Evolutionary conservation across 2,888 invertebrate species (phyloP), one percentile per base, ranked within the genome.

Genomic region (Drosophila melanosoma): DNA sequence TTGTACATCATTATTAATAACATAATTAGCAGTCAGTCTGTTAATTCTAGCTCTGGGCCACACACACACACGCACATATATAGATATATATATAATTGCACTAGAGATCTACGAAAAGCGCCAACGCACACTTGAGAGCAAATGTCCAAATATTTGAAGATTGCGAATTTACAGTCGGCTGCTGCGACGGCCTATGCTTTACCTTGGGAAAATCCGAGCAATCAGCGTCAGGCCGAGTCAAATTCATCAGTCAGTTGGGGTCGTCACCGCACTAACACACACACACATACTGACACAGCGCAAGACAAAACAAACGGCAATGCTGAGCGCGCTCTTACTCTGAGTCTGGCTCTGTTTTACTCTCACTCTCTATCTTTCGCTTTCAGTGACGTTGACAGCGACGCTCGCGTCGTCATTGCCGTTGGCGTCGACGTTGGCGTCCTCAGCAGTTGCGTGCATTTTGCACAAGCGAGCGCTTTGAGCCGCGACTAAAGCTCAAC

Each of bases 201-300:
- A 89, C 87, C 87, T 87, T 87, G 87, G 87, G 87, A 88, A 87
- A 87, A 87, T 87, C 89, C 87, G 87, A 84, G 81, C 79, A 82
- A 84, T 87, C 87, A 84, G 82, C 83, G 76, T 59, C 76, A 58
- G 74, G 69, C 79, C 65, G 36, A 68, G 57, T 74, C 63, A 64
- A 67, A 74, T 60, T 61, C 83, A 74, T 76, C 83, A 61, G 69
- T 66, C 68, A 57, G 67, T 49, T 64, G 29, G 63, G 74, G 49
- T 69, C 76, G 70, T 68, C 73, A 64, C 33, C n/a, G 20, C 20
- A 36, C 5, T 35, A 45, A 58, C 45, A 20, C 8, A n/a, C 12
- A 45, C 52, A 42, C 17, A 54, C 8, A 63, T 45, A 67, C 32
- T 54, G 23, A 48, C 48, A 51, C 51, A 57, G 32, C 23, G 35